These are phyloP conservation scores for Montipora sp. DNA, from an alignment of 64 coral and sea anemone species.

Conservation along the genomic window DNA sequence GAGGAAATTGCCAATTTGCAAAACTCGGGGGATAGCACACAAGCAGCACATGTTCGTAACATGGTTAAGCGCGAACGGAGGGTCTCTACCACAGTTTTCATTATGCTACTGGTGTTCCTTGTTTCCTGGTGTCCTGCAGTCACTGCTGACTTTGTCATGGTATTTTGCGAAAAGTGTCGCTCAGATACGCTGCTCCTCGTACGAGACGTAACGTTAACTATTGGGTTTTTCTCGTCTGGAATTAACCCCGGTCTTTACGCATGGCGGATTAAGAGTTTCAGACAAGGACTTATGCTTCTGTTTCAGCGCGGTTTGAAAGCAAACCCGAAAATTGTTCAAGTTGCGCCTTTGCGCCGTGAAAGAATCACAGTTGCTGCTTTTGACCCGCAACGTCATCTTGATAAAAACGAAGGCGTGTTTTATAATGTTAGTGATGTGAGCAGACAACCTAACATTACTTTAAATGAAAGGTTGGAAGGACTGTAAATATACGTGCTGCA, in stretches of 20 bases:
- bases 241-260: slow-evolving; percentile 84
- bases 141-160: slow-evolving; percentile 71
- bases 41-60: slow-evolving; percentile 56
- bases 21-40: slow-evolving; percentile 41
- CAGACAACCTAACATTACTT: background rate
- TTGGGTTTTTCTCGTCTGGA: slow-evolving; percentile 90
- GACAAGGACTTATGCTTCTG: slow-evolving; percentile 46
- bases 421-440: background rate
- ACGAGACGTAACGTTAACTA: slow-evolving; percentile 72
- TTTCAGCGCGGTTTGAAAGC: slow-evolving; percentile 22
- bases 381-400: background rate
- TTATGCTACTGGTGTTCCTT: slow-evolving; percentile 88
- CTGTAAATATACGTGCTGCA: too few relatives aligned
- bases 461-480: background rate
- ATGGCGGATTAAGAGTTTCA: slow-evolving; percentile 83
- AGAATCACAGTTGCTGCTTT: background rate
- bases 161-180: slow-evolving; percentile 77
- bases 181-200: slow-evolving; percentile 53
- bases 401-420: background rate
- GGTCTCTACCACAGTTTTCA: slow-evolving; percentile 84
- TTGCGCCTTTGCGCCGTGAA: background rate
- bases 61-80: slow-evolving; percentile 70
- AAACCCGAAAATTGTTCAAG: slow-evolving; percentile 2
- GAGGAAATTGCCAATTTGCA: slow-evolving; percentile 64
- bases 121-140: slow-evolving; percentile 90